Conservation (phyloP, 2,888 invertebrate species). For the Lasioglossum oenotherae region DNA sequence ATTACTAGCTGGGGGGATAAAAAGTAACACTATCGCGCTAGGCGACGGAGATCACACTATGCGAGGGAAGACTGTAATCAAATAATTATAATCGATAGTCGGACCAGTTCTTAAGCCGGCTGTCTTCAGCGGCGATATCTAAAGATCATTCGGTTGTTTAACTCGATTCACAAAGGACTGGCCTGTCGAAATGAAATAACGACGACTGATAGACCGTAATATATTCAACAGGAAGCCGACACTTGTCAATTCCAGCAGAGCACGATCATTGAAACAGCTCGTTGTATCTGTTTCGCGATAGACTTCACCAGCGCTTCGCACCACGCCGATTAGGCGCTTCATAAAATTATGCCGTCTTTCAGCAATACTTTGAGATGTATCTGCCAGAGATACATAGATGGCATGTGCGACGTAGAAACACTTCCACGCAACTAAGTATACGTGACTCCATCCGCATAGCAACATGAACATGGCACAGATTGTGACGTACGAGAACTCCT, state of each 20-base stretch:
- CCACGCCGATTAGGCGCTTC: constrained; percentile 39
- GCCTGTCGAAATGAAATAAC: constrained; percentile 67
- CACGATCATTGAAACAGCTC: constrained; percentile 61
- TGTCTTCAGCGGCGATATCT: constrained; percentile 47
- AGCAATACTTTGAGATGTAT: constrained; percentile 24
- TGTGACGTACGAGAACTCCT: constrained; percentile 52
- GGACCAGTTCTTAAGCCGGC: not conserved
- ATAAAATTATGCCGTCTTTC: constrained; percentile 52
- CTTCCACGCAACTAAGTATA: constrained; percentile 30
- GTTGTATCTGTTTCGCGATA: constrained; percentile 52
- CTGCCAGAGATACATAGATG: not conserved
- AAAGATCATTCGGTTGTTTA: constrained; percentile 57
- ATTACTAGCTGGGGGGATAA: no score
- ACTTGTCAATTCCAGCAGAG: constrained; percentile 74
- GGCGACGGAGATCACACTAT: no score
- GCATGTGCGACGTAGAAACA: constrained; percentile 50
- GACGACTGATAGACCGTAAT: constrained; percentile 73
- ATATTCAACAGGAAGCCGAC: constrained; percentile 77
- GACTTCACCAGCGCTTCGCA: constrained; percentile 14
- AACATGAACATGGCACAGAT: constrained; percentile 27
- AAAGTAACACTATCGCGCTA: no score
- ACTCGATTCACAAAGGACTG: constrained; percentile 62
- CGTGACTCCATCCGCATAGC: not conserved
- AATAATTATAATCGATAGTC: constrained; percentile 22
- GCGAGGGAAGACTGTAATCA: not conserved